These are phyloP conservation scores for Euplagia quadripunctaria DNA, from an alignment of 2,888 invertebrate species.

Conservation along the genomic window DNA sequence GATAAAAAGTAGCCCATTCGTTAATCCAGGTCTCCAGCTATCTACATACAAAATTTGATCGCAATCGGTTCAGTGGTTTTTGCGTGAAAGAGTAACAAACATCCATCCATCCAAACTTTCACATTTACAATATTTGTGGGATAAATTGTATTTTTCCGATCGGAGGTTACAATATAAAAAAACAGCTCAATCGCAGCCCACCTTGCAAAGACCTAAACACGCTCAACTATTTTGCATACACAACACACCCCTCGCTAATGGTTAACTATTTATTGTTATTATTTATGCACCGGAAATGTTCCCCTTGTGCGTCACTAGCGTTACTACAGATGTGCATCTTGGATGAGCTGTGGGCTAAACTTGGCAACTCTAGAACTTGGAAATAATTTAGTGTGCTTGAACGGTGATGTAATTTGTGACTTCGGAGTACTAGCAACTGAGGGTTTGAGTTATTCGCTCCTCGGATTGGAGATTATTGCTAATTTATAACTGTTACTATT, in stretches of 20 bases:
- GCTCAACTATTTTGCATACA: slow-evolving; percentile 74
- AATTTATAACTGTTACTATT: background rate
- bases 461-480: background rate
- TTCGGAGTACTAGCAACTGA: background rate
- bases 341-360: slow-evolving; percentile 49
- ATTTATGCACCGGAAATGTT: slow-evolving; percentile 69
- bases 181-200: background rate
- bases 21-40: too few relatives aligned
- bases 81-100: too few relatives aligned
- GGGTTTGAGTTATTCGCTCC: background rate
- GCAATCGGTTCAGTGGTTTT: too few relatives aligned
- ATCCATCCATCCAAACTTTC: too few relatives aligned
- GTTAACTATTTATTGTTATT: slow-evolving; percentile 71
- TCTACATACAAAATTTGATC: too few relatives aligned
- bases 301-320: slow-evolving; percentile 57
- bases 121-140: too few relatives aligned
- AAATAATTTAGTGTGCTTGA: slow-evolving; percentile 38
- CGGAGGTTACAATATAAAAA: background rate
- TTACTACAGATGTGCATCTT: slow-evolving; percentile 50
- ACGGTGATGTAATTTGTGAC: slow-evolving; percentile 17
- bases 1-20: too few relatives aligned
- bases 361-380: slow-evolving; percentile 25
- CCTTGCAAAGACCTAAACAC: slow-evolving; percentile 39
- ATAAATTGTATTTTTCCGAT: too few relatives aligned
- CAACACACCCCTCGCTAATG: slow-evolving; percentile 63